Percentiles rank a stretch among this genome's conserved stretches.
phyloP scores from a whole-genome alignment of 1,140 invertebrate genomes.

The Lepidostoma basale region DNA sequence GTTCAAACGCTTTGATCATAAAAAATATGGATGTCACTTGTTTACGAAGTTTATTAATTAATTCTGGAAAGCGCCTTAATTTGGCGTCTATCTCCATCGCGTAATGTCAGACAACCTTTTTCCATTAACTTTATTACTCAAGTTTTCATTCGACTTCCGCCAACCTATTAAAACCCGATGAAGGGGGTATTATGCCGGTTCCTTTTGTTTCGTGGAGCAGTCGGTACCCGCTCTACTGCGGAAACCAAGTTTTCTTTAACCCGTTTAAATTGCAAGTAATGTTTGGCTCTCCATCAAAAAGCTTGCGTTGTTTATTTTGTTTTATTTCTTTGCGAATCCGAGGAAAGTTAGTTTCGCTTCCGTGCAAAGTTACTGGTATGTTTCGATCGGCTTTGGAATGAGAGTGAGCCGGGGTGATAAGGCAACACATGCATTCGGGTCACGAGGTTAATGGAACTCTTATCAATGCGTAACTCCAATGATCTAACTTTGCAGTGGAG shows the following conservation, averaged over 20 bases:
- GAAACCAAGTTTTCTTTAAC: background rate
- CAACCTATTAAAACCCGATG: constrained; percentile 16
- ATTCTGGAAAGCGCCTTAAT: background rate
- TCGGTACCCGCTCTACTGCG: background rate
- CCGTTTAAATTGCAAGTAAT: background rate
- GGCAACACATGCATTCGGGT: constrained; percentile 19
- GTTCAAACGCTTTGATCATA: background rate
- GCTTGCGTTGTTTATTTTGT: background rate
- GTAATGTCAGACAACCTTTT: constrained; percentile 4
- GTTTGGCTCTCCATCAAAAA: background rate
- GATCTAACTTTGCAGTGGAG: too few species aligned
- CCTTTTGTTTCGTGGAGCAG: constrained; percentile 2
- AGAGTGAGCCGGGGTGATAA: constrained; percentile 2
- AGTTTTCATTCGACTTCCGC: constrained; percentile 19
- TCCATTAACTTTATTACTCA: constrained; percentile 17
- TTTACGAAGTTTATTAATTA: constrained; percentile 1
- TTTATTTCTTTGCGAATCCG: background rate
- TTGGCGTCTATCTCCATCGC: background rate
- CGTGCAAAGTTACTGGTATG: background rate
- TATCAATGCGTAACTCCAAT: constrained; percentile 21
- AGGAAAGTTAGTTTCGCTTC: background rate
- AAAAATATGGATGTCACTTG: background rate
- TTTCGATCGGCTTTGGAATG: background rate
- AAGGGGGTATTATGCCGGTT: constrained; percentile 8
- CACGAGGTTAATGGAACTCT: constrained; percentile 21